Evolutionary conservation across 2,888 invertebrate species (phyloP).

Genomic region (Sesamia inferens): DNA sequence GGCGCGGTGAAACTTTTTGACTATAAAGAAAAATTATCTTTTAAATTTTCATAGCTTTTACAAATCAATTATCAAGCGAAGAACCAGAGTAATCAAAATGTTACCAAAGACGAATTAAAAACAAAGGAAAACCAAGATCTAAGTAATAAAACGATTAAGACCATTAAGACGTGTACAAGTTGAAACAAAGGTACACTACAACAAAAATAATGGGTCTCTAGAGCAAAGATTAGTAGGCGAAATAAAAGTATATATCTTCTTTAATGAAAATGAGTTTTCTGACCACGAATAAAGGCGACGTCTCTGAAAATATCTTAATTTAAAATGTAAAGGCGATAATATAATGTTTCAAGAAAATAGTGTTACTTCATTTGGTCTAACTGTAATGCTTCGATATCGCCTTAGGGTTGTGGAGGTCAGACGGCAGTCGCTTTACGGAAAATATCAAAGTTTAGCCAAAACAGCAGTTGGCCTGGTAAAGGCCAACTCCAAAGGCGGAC

Average conservation of each 20-base stretch:
- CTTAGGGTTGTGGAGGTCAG: no score
- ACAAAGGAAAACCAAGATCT: not conserved
- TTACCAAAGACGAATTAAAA: not conserved
- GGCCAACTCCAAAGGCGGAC: no score
- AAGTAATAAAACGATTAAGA: not conserved
- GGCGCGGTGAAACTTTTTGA: no score
- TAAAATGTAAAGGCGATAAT: slow-evolving; percentile 28
- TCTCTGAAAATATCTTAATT: slow-evolving; percentile 12
- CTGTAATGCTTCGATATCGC: no score
- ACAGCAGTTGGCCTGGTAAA: no score
- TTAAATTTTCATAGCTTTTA: not conserved
- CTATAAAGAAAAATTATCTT: no score
- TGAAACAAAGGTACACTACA: not conserved
- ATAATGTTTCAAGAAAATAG: slow-evolving; percentile 7
- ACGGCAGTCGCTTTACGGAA: no score
- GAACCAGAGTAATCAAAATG: not conserved
- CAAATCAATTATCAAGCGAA: not conserved
- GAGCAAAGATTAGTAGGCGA: not conserved
- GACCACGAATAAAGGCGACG: slow-evolving; percentile 3
- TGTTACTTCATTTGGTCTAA: slow-evolving; percentile 8
- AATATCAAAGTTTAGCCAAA: no score
- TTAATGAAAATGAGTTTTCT: slow-evolving; percentile 31
- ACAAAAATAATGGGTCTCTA: slow-evolving; percentile 16
- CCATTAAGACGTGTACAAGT: not conserved
- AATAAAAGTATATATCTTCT: slow-evolving; percentile 34